Base-by-base conservation (phyloP, 2,888 invertebrate genomes). In the Harmothoe impar region DNA sequence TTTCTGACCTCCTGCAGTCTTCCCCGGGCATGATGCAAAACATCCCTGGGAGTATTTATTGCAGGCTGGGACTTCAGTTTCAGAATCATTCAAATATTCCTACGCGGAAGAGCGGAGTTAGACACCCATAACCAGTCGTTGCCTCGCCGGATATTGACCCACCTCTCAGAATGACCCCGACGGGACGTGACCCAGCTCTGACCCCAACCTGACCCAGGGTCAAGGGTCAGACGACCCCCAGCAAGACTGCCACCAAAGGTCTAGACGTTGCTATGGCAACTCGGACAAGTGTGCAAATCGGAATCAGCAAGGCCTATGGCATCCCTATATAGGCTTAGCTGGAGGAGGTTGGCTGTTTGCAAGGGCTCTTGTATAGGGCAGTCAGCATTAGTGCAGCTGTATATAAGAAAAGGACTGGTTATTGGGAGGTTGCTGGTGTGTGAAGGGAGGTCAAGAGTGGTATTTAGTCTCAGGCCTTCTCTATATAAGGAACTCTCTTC, bases 111-210 rank as follows among this genome's bases (percentile, higher is more conserved):
- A 7, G 81, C 81, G 81, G 23, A 35, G 31, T 81, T 81, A 10
- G 81, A 81, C 81, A 81, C 81, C 81, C 81, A 81, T 81, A 81
- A 81, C 81, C 81, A 43, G 81, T 1, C 15, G 17, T 3, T 15
- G 81, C 33, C 12, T 17, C 81, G 81, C 81, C 77, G 77, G 31
- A 29, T 77, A 77, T 77, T 77, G 77, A 77, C 77, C 77, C 77
- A n/a, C 10, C 12, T 7, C 77, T 17, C 43, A 20, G 35, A 81
- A 81, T 81, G 33, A 81, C 81, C 81, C 81, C 43, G 33, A 20
- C 81, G 43, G 81, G 81, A 81, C 81, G 81, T 81, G 81, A 81
- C 81, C 81, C 81, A 33, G 29, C 31, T 25, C 17, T 77, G 77
- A 31, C 77, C 62, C 62, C 5, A 62, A 43, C n/a, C 12, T 77